These are phyloP conservation scores for Melitaea athalia DNA, from an alignment of 2,888 invertebrate genomes.

Conservation along the genomic window DNA sequence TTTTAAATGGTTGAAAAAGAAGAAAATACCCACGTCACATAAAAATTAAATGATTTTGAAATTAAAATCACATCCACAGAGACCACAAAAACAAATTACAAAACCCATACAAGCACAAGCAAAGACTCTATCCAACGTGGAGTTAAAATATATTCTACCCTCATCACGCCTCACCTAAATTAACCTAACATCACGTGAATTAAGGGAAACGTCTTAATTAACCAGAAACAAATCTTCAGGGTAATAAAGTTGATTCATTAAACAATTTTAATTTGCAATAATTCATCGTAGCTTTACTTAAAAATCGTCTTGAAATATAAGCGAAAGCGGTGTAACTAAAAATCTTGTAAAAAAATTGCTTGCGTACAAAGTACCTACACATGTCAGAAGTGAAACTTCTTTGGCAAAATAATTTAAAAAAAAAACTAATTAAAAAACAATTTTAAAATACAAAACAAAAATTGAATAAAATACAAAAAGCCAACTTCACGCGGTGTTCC, in stretches of 20 bases:
- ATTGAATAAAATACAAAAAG: too few species aligned
- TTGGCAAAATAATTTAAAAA: too few species aligned
- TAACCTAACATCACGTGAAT: constrained; percentile 29
- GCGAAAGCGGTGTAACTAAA: constrained; percentile 35
- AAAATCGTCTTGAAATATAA: constrained; percentile 27
- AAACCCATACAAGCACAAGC: not conserved
- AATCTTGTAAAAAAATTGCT: too few species aligned
- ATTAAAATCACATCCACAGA: not conserved
- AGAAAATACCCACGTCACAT: too few species aligned
- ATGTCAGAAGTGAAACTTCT: too few species aligned
- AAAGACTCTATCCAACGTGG: not conserved
- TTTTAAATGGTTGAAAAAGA: too few species aligned
- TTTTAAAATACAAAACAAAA: too few species aligned
- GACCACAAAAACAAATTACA: not conserved
- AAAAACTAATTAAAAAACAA: too few species aligned
- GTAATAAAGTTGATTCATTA: constrained; percentile 78
- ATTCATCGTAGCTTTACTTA: constrained; percentile 66
- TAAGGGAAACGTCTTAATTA: constrained; percentile 59
- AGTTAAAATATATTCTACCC: constrained; percentile 4
- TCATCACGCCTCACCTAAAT: constrained; percentile 19
- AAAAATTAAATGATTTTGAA: not conserved
- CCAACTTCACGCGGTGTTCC: too few species aligned
- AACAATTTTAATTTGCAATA: constrained; percentile 81
- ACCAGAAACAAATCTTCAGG: constrained; percentile 73
- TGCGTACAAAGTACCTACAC: too few species aligned